Evolutionary conservation across 2,113 vertebrate species (phyloP), one percentile per base, ranked within the genome.

Genomic region (Microcebus jonahi): DNA sequence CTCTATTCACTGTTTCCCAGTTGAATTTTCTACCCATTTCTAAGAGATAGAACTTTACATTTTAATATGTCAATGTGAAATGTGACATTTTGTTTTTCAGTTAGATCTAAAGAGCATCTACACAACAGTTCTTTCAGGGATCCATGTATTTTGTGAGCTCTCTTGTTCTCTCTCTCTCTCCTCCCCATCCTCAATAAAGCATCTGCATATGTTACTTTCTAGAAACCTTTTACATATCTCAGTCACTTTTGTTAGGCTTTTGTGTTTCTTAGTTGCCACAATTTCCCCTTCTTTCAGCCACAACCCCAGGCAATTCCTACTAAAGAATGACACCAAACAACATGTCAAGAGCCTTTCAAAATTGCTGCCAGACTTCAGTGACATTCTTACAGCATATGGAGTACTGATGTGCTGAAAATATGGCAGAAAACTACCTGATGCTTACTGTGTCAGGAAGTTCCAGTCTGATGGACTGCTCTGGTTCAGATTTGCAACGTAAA

Each of bases 331-430:
- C 68, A 98, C 95, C 31, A 96, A 97, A 96, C 93, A 97, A 86
- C 97, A 91, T 97, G 95, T 97, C 97, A 97, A 86, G 90, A 97
- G 77, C 45, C 95, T 97, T 70, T 94, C 94, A 82, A 98, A 98
- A 97, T 97, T 5, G 96, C 31, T 95, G 82, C 97, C 95, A 97
- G 76, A 94, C 94, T 85, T 84, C 77, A 87, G 85, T 45, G 93
- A 53, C n/a, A 97, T 97, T 97, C 96, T 97, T 86, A 1, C 15
- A 75, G 34, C 94, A 97, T 63, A 92, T 82, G 92, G 85, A 90
- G 68, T 61, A 92, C 34, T 21, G 4, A 95, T 97, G 97, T 81
- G 21, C 79, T 61, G 45, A 76, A 91, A 97, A 89, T 80, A 82
- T 0, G 29, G 79, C 93, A 86, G 80, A 94, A 96, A 95, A 84